These are phyloP conservation scores for Poeciliopsis gracilis DNA, from an alignment of 2,797 vertebrate genomes.

Conservation along the genomic window DNA sequence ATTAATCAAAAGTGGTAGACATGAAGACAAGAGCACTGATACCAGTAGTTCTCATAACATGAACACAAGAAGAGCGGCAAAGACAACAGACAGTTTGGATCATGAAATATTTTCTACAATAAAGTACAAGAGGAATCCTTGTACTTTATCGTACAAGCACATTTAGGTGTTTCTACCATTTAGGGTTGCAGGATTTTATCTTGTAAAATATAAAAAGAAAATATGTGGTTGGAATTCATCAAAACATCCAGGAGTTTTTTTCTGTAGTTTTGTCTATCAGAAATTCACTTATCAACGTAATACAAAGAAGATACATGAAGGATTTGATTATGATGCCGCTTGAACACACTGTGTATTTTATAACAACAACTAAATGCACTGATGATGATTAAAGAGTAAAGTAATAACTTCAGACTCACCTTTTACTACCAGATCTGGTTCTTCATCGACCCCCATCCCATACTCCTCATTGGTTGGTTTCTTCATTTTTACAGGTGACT, in stretches of 20 bases:
- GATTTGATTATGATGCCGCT: not conserved
- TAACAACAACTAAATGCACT: not conserved
- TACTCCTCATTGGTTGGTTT: constrained; percentile 90
- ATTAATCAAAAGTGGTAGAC: constrained; percentile 67
- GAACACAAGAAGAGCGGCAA: constrained; percentile 4
- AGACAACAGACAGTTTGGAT: constrained; percentile 28
- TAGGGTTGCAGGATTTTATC: not conserved
- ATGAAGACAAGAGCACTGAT: constrained; percentile 28
- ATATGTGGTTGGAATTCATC: not conserved
- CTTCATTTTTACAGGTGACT: constrained; percentile 88
- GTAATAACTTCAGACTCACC: constrained; percentile 78
- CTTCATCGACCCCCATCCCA: constrained; percentile 84
- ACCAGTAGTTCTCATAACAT: constrained; percentile 44
- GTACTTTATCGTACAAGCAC: too few relatives aligned
- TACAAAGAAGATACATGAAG: not conserved
- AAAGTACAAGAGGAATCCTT: constrained; percentile 29
- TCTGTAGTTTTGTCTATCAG: not conserved
- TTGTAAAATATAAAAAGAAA: not conserved
- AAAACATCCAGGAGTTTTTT: not conserved
- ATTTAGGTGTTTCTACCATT: constrained; percentile 2
- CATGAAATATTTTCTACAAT: constrained; percentile 30
- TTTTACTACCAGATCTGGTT: constrained; percentile 89
- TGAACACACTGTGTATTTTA: not conserved
- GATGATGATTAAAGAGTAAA: not conserved
- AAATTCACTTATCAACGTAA: not conserved